phyloP scores from a whole-genome alignment of 2,113 vertebrate genomes.

The Semnornis frantzii region DNA sequence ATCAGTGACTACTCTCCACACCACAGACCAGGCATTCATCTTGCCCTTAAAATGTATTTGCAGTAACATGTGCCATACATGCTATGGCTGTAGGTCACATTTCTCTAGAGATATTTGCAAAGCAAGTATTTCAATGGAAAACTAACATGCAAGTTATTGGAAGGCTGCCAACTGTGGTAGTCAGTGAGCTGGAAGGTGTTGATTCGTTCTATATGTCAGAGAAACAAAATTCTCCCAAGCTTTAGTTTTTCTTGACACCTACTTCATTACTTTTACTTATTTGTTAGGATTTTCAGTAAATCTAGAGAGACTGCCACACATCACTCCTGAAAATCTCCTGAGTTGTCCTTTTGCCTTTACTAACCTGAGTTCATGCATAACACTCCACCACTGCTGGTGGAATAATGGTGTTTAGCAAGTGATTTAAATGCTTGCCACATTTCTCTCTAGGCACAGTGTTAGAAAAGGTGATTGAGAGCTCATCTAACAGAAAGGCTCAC shows the following conservation, averaged over 20 bases:
- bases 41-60: neutral
- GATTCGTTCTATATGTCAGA: neutral
- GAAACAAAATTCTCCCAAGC: neutral
- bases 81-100: neutral
- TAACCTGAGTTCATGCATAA: neutral
- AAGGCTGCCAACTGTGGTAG: neutral
- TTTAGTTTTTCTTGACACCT: neutral
- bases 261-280: neutral
- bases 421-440: neutral
- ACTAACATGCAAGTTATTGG: neutral
- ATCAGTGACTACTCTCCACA: neutral
- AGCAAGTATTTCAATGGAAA: neutral
- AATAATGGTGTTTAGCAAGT: neutral
- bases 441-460: neutral
- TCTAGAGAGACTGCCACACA: neutral
- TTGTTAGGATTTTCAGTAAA: neutral
- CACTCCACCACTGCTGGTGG: neutral
- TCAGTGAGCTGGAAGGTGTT: rapidly evolving
- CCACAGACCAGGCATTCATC: neutral
- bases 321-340: neutral
- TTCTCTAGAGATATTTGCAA: neutral
- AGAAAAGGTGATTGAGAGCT: neutral
- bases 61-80: neutral
- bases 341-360: neutral
- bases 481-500: neutral